phyloP scores from a whole-genome alignment of 1,140 invertebrate genomes.

The Procambarus virginalis region DNA sequence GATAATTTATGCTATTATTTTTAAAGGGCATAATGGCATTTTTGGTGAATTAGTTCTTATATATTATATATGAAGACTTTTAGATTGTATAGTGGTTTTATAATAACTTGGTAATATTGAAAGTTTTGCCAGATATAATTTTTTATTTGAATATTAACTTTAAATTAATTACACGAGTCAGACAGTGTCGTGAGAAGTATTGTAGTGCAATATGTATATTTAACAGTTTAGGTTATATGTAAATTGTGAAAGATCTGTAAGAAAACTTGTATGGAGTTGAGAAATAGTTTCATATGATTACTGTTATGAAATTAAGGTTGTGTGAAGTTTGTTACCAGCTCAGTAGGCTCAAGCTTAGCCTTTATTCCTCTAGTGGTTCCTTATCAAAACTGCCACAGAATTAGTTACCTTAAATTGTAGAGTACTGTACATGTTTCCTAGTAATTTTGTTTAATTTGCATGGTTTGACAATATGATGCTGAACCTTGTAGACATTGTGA shows the following conservation, averaged over 20 bases:
- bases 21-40: neutral
- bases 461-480: conserved; percentile 26
- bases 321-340: conserved; percentile 35
- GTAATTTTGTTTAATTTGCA: neutral
- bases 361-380: conserved; percentile 34
- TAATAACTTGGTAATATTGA: neutral
- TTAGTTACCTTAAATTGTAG: conserved; percentile 29
- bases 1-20: neutral
- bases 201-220: conserved; percentile 13
- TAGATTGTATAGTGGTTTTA: neutral
- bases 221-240: neutral
- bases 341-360: conserved; percentile 30
- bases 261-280: conserved; percentile 13
- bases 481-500: neutral
- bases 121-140: neutral
- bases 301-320: conserved; percentile 25
- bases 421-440: conserved; percentile 19
- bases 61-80: neutral
- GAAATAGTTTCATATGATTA: conserved; percentile 12
- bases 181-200: neutral
- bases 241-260: conserved; percentile 28
- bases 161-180: neutral
- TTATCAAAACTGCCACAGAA: conserved; percentile 26
- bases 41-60: neutral
- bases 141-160: neutral